Conservation (phyloP, 64 coral and sea anemone genomes). For the Porites australiensis region DNA sequence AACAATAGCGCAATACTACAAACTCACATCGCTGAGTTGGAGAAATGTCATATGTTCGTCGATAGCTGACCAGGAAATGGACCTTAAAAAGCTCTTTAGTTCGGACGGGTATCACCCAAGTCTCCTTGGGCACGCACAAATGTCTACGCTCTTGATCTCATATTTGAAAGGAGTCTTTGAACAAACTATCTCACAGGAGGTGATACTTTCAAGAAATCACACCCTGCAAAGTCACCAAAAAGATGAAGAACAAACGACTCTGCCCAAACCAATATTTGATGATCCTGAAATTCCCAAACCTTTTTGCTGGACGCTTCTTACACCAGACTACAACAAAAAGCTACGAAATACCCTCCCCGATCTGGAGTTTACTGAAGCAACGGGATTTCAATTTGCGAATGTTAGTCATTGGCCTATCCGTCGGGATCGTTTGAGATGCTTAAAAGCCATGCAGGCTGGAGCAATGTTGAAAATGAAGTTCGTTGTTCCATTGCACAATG, state of each 20-base stretch:
- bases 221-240: not conserved
- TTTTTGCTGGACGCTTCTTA: slow-evolving; percentile 93
- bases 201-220: not conserved
- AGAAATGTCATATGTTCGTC: slow-evolving; percentile 89
- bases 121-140: slow-evolving; percentile 93
- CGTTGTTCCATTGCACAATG: slow-evolving; percentile 22
- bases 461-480: slow-evolving; percentile 79
- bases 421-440: slow-evolving; percentile 84
- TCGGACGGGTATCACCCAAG: slow-evolving; percentile 94
- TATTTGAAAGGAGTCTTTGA: slow-evolving; percentile 88
- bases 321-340: slow-evolving; percentile 74
- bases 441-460: slow-evolving; percentile 79
- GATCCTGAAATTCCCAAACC: slow-evolving; percentile 73
- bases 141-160: slow-evolving; percentile 86
- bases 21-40: slow-evolving; percentile 94
- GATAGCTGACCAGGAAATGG: slow-evolving; percentile 24
- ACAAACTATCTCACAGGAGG: slow-evolving; percentile 76
- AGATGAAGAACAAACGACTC: not conserved
- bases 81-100: slow-evolving; percentile 72
- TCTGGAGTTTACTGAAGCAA: slow-evolving; percentile 71
- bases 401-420: slow-evolving; percentile 89
- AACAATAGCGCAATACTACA: slow-evolving; percentile 87
- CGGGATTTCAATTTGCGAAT: slow-evolving; percentile 81
- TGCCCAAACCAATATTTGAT: slow-evolving; percentile 73
- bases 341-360: slow-evolving; percentile 76